phyloP scores from a whole-genome alignment of 2,797 vertebrate species.

The Enteromius fasciolatus region DNA sequence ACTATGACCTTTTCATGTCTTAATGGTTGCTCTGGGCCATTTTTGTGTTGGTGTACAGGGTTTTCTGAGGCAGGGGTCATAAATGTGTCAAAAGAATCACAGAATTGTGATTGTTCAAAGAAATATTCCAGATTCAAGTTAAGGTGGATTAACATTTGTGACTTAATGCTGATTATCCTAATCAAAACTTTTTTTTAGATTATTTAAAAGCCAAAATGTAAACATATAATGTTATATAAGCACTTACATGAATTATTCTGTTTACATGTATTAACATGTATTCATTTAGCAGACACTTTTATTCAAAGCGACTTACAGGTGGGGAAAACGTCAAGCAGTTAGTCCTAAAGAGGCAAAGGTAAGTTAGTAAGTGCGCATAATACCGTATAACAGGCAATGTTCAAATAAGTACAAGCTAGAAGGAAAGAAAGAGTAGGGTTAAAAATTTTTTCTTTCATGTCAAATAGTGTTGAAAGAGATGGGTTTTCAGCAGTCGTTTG shows the following conservation, averaged over 20 bases:
- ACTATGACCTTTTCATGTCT: slow-evolving; percentile 18
- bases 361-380: no score
- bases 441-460: no score
- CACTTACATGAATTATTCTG: background rate
- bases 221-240: background rate
- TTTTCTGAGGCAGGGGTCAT: background rate
- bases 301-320: no score
- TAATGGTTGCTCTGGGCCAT: background rate
- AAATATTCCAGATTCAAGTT: background rate
- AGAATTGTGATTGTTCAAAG: background rate
- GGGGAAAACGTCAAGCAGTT: no score
- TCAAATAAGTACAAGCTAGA: no score
- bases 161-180: background rate
- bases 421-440: no score
- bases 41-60: background rate
- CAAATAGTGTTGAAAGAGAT: no score
- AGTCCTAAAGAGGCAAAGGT: no score
- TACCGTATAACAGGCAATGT: no score
- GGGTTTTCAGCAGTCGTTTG: no score
- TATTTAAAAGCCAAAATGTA: background rate
- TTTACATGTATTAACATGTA: no score
- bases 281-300: no score
- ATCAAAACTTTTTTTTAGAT: background rate
- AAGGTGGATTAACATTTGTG: background rate
- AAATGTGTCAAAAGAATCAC: background rate